Conservation (phyloP, 2,797 vertebrate species). For the Onychomys torridus region DNA sequence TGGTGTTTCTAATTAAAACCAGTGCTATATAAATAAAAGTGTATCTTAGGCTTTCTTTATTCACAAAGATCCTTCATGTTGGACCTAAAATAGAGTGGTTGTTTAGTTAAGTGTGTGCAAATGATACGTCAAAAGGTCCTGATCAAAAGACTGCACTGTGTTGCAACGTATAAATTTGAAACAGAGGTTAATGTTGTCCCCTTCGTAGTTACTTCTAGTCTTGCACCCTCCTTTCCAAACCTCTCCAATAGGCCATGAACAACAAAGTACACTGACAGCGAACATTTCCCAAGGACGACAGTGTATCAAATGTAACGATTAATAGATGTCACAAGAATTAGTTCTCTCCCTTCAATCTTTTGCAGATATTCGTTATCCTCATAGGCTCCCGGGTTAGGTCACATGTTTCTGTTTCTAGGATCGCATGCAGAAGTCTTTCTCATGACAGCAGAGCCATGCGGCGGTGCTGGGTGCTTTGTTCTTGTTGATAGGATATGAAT, state of each 20-base stretch:
- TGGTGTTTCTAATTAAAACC: constrained; percentile 30
- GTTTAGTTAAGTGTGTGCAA: constrained; percentile 39
- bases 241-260: not conserved
- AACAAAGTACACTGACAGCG: not conserved
- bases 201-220: constrained; percentile 35
- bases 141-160: constrained; percentile 51
- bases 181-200: constrained; percentile 56
- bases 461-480: not conserved
- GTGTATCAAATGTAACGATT: constrained; percentile 1
- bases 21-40: constrained; percentile 15
- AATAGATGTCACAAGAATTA: not conserved
- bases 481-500: not conserved
- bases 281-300: not conserved
- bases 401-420: no score
- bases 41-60: constrained; percentile 16
- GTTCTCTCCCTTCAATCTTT: not conserved
- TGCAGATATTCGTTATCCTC: not conserved
- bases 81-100: constrained; percentile 47
- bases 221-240: constrained; percentile 16
- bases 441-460: no score
- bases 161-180: constrained; percentile 39
- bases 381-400: not conserved
- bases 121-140: constrained; percentile 42
- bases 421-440: not conserved
- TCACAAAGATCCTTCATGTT: constrained; percentile 35